These are phyloP conservation scores for Ploceus nigricollis DNA, from an alignment of 2,113 vertebrate genomes.

Conservation along the genomic window DNA sequence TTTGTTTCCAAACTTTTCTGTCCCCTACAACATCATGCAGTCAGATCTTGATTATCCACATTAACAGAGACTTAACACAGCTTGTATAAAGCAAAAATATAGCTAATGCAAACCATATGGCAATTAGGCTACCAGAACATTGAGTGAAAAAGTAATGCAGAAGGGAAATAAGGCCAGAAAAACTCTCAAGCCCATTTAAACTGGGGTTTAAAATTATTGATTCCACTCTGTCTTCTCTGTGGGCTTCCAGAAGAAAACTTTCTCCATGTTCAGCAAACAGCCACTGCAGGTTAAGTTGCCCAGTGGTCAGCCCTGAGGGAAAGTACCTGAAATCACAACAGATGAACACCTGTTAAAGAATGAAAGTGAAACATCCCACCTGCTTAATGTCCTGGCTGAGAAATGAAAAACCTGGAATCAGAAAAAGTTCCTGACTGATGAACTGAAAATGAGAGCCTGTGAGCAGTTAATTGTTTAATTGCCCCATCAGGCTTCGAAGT, in stretches of 20 bases:
- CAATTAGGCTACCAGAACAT: neutral
- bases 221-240: neutral
- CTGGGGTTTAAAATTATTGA: neutral
- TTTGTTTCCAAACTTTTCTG: neutral
- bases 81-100: neutral
- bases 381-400: neutral
- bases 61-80: neutral
- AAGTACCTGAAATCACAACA: neutral
- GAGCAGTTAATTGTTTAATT: neutral
- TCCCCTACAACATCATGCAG: neutral
- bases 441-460: neutral
- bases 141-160: neutral
- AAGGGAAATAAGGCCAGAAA: neutral
- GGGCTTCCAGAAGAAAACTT: neutral
- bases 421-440: neutral
- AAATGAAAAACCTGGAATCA: neutral
- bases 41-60: neutral
- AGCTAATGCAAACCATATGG: neutral
- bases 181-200: neutral
- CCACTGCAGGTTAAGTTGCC: neutral
- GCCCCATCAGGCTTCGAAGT: neutral
- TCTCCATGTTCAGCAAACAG: neutral
- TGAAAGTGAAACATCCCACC: neutral
- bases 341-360: neutral
- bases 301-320: neutral